Conservation (phyloP, 1,140 invertebrate genomes). For the Drosophila funebris region DNA sequence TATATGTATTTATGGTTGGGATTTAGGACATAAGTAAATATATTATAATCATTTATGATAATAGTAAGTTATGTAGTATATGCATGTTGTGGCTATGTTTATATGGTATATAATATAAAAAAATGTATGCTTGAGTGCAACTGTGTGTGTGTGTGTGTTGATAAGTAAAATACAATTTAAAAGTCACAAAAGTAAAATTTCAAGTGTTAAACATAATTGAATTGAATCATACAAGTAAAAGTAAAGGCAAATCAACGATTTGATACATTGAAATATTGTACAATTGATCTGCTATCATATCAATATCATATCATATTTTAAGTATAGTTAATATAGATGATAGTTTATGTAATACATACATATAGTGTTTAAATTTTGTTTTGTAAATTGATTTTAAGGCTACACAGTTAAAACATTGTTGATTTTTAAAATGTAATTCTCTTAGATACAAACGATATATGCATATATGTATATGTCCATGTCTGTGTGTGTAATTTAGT, state of each 20-base stretch:
- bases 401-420: constrained; percentile 75
- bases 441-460: constrained; percentile 42
- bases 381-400: constrained; percentile 73
- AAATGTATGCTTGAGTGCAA: constrained; percentile 14
- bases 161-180: constrained; percentile 26
- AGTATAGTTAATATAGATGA: constrained; percentile 27
- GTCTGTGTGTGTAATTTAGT: constrained; percentile 12
- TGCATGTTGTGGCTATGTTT: constrained; percentile 45
- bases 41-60: constrained; percentile 65
- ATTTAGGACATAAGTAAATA: constrained; percentile 68
- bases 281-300: constrained; percentile 15
- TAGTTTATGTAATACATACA: constrained; percentile 9
- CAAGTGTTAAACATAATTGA: constrained; percentile 35
- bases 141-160: constrained; percentile 10
- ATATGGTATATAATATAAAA: constrained; percentile 54
- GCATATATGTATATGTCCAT: constrained; percentile 16
- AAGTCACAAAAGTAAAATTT: constrained; percentile 40
- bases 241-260: constrained; percentile 45
- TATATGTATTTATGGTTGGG: constrained; percentile 60
- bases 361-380: constrained; percentile 31
- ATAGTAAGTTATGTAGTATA: constrained; percentile 63
- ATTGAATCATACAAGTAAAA: constrained; percentile 30
- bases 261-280: constrained; percentile 23
- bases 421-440: constrained; percentile 42
- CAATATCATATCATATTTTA: constrained; percentile 19